Evolutionary conservation across 2,113 vertebrate species (phyloP).

Genomic region (Uria lomvia): DNA sequence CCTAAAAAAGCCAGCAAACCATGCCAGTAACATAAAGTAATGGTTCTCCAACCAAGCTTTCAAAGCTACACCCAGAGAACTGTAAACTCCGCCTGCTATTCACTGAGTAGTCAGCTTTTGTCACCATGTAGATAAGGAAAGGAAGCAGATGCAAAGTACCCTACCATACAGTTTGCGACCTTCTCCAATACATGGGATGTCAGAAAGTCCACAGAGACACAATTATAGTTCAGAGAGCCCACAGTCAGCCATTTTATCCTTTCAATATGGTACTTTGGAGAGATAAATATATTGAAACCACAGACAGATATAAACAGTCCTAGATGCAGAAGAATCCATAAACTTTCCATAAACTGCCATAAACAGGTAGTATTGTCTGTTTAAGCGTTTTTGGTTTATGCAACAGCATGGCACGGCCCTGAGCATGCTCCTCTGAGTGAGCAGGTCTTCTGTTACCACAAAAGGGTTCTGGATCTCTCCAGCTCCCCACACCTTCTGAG

Average conservation of each 20-base stretch:
- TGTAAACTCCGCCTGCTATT: not conserved
- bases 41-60: not conserved
- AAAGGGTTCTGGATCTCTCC: not conserved
- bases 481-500: not conserved
- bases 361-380: not conserved
- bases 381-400: not conserved
- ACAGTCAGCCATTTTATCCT: not conserved
- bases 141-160: not conserved
- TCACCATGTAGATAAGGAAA: not conserved
- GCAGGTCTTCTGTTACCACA: not conserved
- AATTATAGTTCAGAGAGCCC: not conserved
- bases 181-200: not conserved
- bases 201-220: not conserved
- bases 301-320: fast-evolving
- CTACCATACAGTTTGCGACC: not conserved
- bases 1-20: not conserved
- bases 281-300: fast-evolving
- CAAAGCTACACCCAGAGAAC: not conserved
- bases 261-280: not conserved
- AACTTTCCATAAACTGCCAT: not conserved
- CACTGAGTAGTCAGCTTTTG: not conserved
- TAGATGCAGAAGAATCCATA: not conserved
- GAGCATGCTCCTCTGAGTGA: not conserved
- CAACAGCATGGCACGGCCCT: not conserved
- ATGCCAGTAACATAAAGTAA: not conserved